phyloP scores from a whole-genome alignment of 2,113 vertebrate species.

The Taurulus bubalis region DNA sequence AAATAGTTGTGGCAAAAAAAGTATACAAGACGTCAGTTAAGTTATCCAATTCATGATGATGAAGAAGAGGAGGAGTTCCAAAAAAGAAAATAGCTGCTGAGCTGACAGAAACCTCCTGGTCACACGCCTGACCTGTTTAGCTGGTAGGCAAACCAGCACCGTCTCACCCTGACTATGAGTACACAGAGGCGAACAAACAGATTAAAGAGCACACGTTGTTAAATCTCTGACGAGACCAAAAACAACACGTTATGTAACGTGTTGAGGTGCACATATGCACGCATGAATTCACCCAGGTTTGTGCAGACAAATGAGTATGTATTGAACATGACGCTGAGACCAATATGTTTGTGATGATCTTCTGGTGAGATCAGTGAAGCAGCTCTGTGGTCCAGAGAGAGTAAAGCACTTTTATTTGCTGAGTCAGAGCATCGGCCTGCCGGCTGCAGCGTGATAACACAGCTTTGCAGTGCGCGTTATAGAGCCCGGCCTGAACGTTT shows the following conservation, averaged over 20 bases:
- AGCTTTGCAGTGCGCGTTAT: slow-evolving; percentile 24
- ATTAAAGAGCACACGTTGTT: neutral
- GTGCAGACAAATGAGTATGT: neutral
- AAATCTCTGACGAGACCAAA: neutral
- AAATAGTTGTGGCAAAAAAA: neutral
- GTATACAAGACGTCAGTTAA: neutral
- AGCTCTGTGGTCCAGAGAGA: slow-evolving; percentile 30
- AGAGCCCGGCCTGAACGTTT: slow-evolving; percentile 36
- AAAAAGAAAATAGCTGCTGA: neutral
- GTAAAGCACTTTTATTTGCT: slow-evolving; percentile 49
- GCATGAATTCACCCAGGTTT: neutral
- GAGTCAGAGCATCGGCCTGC: slow-evolving; percentile 60
- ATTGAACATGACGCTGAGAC: slow-evolving; percentile 1
- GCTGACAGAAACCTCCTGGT: neutral
- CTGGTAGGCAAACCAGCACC: slow-evolving; percentile 1
- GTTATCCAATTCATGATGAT: neutral
- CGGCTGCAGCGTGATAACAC: slow-evolving; percentile 35
- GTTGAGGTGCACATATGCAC: neutral
- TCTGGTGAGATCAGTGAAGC: neutral
- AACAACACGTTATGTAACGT: neutral
- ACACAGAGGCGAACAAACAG: slow-evolving; percentile 1
- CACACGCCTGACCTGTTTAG: slow-evolving; percentile 9
- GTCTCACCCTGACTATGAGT: neutral
- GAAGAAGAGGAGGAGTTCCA: neutral
- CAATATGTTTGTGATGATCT: neutral